Evolutionary conservation across 2,113 vertebrate genomes (phyloP), one percentile per base, ranked within the genome.

Genomic region (Perca flavescens): DNA sequence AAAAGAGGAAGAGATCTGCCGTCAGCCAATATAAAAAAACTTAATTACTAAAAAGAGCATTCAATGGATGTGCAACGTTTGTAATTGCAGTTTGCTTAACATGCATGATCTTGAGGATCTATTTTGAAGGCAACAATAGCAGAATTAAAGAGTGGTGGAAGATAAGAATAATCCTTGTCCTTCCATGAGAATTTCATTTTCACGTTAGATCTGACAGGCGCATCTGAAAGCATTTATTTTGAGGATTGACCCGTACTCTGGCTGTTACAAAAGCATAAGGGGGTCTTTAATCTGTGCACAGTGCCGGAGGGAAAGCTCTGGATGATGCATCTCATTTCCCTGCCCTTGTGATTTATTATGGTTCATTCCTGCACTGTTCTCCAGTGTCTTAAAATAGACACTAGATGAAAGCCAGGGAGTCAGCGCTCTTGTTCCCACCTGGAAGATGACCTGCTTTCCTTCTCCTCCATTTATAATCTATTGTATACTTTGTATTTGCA

Each of bases 251-350:
- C 90, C 81, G 62, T n/a, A 81, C 77, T 78, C 79, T 64, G 40
- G 61, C 77, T 78, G 81, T 90, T 91, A 74, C 74, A 65, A 84
- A 92, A 90, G 79, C 86, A 78, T 84, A 86, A 83, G 85, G 85
- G 82, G 76, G 79, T 89, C 71, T 91, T 94, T 93, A 92, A 92
- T 93, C 85, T 78, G 62, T 71, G 80, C 80, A 65, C 74, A 22
- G 76, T n/a, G 86, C 90, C 34, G 3, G 46, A 80, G 85, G 90
- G 86, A 83, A 46, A 56, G 4, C 84, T 88, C 70, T 61, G 83
- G 81, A 82, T 89, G 77, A 91, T 89, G 91, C 91, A 88, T 93
- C 86, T 89, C 81, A 87, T 92, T 92, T 89, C 66, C 58, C 72
- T 81, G 82, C 88, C 89, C 63, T 52, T 83, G 66, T 79, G 72